A percentile compares a stretch with the other conserved stretches of the same genome.
Evolutionary conservation across 2,113 vertebrate species (phyloP).

Genomic region (Macquaria ambigua): DNA sequence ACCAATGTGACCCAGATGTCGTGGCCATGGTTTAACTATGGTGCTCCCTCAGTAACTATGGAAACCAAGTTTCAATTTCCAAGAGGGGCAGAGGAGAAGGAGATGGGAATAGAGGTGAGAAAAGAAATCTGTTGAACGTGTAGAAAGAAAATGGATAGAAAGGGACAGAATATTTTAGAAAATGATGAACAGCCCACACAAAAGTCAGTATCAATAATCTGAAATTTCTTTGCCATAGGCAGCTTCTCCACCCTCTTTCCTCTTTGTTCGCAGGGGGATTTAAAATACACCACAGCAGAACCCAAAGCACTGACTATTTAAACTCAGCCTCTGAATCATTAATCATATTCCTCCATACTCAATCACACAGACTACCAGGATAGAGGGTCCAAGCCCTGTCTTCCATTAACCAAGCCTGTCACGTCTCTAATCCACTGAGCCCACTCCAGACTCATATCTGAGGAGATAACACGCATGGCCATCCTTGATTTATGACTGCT

Average conservation of each 20-base stretch:
- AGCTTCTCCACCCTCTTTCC: background rate
- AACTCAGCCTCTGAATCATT: slow-evolving; percentile 63
- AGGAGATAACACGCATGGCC: slow-evolving; percentile 57
- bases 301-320: slow-evolving; percentile 52
- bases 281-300: slow-evolving; percentile 43
- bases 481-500: slow-evolving; percentile 66
- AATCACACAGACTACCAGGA: slow-evolving; percentile 52
- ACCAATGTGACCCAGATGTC: slow-evolving; percentile 55
- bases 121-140: slow-evolving; percentile 26
- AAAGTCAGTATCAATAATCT: slow-evolving; percentile 5
- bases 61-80: slow-evolving; percentile 72
- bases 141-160: background rate
- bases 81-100: slow-evolving; percentile 19
- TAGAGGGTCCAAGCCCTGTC: slow-evolving; percentile 46
- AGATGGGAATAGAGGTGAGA: slow-evolving; percentile 43
- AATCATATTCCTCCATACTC: slow-evolving; percentile 59
- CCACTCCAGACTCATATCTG: slow-evolving; percentile 52
- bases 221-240: background rate
- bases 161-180: background rate
- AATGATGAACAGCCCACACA: background rate
- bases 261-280: background rate
- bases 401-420: slow-evolving; percentile 69
- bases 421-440: slow-evolving; percentile 65
- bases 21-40: slow-evolving; percentile 50
- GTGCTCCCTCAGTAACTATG: slow-evolving; percentile 71